Percentiles rank a stretch among this genome's conserved stretches.
Evolutionary conservation across 2,113 vertebrate species (phyloP).

Genomic region (Orcinus orca): DNA sequence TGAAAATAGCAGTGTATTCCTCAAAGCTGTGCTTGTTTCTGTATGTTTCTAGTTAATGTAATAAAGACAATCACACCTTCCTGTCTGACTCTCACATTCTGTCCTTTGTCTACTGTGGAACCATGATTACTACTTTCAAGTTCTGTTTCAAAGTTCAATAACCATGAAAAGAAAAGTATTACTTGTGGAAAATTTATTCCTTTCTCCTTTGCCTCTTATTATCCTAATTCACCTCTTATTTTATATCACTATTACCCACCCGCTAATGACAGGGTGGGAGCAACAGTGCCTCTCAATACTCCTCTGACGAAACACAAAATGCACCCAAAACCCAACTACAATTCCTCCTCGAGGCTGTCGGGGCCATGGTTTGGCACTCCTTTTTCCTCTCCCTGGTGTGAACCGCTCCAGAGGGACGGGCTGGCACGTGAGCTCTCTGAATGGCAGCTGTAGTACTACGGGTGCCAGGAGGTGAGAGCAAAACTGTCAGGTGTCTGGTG

Average conservation of each 20-base stretch:
- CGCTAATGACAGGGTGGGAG: conserved; percentile 82
- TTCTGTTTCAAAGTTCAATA: conserved; percentile 71
- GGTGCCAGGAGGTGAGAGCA: conserved; percentile 18
- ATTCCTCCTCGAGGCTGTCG: conserved; percentile 72
- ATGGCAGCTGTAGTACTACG: neutral
- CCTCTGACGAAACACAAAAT: conserved; percentile 69
- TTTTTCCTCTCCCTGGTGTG: conserved; percentile 27
- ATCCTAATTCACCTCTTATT: conserved; percentile 73
- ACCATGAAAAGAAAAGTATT: conserved; percentile 71
- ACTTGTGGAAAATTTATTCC: conserved; percentile 67
- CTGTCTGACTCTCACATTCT: conserved; percentile 42
- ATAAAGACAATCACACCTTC: conserved; percentile 55
- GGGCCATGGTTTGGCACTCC: conserved; percentile 49
- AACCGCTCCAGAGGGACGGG: conserved; percentile 31
- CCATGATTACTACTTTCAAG: conserved; percentile 57
- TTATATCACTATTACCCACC: conserved; percentile 61
- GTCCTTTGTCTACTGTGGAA: conserved; percentile 57
- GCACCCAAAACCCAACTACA: conserved; percentile 11
- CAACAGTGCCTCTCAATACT: conserved; percentile 56
- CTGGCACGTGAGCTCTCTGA: conserved; percentile 57
- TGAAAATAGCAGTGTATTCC: neutral
- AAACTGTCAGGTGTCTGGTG: neutral
- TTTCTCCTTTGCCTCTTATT: conserved; percentile 64
- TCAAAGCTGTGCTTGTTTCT: conserved; percentile 11
- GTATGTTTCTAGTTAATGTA: conserved; percentile 39